Base-by-base conservation (phyloP, 2,797 vertebrate species). In the Phataginus tricuspis region DNA sequence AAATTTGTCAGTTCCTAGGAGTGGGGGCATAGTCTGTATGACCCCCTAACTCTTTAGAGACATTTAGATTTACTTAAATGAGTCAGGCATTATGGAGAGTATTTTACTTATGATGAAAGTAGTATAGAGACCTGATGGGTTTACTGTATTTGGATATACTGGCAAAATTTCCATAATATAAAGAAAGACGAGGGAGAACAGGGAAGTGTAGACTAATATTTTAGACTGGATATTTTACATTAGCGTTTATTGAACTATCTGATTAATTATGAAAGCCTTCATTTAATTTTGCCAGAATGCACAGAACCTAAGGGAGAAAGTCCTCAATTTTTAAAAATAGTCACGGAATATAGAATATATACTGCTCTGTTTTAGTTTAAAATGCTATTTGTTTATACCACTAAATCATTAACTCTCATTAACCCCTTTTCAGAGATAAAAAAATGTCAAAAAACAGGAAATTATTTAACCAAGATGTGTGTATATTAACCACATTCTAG, bases 51-150 rank as follows among this genome's bases (percentile, higher is more conserved):
- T 95, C 63, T 66, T 49, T 53, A 49, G 39, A 84, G 63, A 34
- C 12, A 86, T n/a, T 66, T 75, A 74, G 10, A 37, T 92, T 97
- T 86, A 91, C 31, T 80, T 86, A 96, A 90, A 85, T 77, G 18
- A 74, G 49, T 88, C 51, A 80, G 31, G 14, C 84, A 57, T 88
- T 79, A 91, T 42, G 42, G 23, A 55, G 83, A 77, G 14, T 2
- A 15, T 92, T 92, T 88, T 66, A 59, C 57, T 91, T 90, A 86
- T 37, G 15, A 84, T 87, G 61, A 94, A 86, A 90, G 25, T 88
- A 86, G 74, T 75, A 42, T 16, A 0, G 61, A 51, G 16, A 61
- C 84, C 61, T 77, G 45, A 59, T 23, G 37, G 18, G 78, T 83
- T 95, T 91, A 83, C 21, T 92, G 6, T 34, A 80, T 87, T 78